phyloP scores from a whole-genome alignment of 1,140 invertebrate species.

The Diachasmimorpha longicaudata region DNA sequence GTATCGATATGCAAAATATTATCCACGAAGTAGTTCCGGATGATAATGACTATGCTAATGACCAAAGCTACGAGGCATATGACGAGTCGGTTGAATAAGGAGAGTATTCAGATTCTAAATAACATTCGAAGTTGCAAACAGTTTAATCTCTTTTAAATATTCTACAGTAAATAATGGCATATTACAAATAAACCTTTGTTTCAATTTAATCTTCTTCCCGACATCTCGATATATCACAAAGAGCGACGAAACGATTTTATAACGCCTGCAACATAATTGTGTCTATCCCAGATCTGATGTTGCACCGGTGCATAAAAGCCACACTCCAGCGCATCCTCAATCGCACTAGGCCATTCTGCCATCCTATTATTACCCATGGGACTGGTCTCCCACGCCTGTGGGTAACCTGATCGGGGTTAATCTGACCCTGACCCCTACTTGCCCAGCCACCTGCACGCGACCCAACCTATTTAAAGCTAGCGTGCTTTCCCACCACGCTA shows the following conservation, averaged over 20 bases:
- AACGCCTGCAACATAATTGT: not conserved
- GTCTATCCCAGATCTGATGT: not conserved
- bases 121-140: no score
- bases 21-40: no score
- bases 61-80: no score
- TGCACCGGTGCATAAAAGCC: not conserved
- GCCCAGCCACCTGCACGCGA: conserved; percentile 37
- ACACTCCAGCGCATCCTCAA: not conserved
- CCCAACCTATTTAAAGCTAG: conserved; percentile 20
- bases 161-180: no score
- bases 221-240: not conserved
- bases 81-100: no score
- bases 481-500: conserved; percentile 24
- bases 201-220: not conserved
- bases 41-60: no score
- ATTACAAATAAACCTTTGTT: no score
- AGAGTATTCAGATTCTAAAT: no score
- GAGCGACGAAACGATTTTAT: not conserved
- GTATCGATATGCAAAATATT: no score
- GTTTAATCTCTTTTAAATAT: no score
- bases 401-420: conserved; percentile 62
- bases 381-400: conserved; percentile 59
- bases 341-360: conserved; percentile 36
- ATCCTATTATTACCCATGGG: conserved; percentile 58
- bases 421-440: conserved; percentile 58